Conservation (phyloP, 2,113 vertebrate genomes). For the Chinchilla lanigera region DNA sequence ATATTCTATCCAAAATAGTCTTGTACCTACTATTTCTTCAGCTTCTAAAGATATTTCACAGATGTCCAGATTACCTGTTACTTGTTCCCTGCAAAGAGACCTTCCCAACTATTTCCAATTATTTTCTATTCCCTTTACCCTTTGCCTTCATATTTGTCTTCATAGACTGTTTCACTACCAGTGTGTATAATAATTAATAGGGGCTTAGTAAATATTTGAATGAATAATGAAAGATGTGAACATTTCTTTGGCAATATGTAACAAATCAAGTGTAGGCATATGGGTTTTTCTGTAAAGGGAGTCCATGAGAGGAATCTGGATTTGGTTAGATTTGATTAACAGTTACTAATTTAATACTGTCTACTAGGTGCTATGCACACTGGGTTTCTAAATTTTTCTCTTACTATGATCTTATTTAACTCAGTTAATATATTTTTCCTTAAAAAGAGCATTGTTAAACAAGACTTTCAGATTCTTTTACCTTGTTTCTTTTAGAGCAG, state of each 20-base stretch:
- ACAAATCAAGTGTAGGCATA: neutral
- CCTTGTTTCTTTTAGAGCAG: neutral
- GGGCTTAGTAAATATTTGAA: neutral
- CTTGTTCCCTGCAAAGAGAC: neutral
- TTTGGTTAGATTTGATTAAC: neutral
- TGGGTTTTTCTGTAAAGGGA: neutral
- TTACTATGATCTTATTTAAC: neutral
- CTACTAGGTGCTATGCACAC: neutral
- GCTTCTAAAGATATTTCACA: neutral
- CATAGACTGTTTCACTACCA: neutral
- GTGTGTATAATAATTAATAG: neutral
- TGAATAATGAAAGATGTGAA: neutral
- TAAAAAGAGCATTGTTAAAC: neutral
- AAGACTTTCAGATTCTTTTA: conserved; percentile 4
- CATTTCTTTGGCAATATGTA: conserved; percentile 7
- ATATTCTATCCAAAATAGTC: neutral
- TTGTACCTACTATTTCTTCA: neutral
- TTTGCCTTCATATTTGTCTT: neutral
- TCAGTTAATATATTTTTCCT: neutral
- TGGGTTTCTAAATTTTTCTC: neutral
- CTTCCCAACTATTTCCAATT: neutral
- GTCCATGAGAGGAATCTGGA: neutral
- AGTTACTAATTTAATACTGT: conserved; percentile 15
- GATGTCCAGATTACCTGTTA: neutral
- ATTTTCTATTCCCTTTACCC: neutral